These are phyloP conservation scores for Nowickia ferox DNA, from an alignment of 2,888 invertebrate genomes.

Conservation along the genomic window DNA sequence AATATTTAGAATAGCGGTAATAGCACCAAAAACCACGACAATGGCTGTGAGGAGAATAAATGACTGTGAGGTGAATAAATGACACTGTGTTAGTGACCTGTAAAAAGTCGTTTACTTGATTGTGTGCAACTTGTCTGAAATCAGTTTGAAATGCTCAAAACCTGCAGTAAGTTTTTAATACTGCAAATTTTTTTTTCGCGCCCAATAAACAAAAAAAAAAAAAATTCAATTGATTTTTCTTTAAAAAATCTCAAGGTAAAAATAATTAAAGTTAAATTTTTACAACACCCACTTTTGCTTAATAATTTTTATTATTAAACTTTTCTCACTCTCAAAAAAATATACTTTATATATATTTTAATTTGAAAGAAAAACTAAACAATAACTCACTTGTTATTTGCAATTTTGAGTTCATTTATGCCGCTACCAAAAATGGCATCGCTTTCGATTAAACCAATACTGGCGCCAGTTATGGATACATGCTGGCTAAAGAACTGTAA, in stretches of 20 bases:
- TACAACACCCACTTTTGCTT: slow-evolving; percentile 36
- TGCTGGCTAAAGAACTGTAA: slow-evolving; percentile 78
- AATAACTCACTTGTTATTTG: slow-evolving; percentile 79
- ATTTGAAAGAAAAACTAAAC: background rate
- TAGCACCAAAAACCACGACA: too few relatives aligned
- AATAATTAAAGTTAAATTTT: slow-evolving; percentile 40
- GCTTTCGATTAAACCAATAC: slow-evolving; percentile 81
- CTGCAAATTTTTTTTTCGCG: background rate
- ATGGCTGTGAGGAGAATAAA: too few relatives aligned
- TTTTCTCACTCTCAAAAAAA: background rate
- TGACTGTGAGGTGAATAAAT: too few relatives aligned
- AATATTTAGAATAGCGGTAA: too few relatives aligned
- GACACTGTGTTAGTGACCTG: too few relatives aligned
- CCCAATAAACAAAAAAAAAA: background rate
- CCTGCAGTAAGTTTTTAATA: too few relatives aligned
- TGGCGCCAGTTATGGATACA: slow-evolving; percentile 79
- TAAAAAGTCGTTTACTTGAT: too few relatives aligned
- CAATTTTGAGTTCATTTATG: slow-evolving; percentile 79
- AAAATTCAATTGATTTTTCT: background rate
- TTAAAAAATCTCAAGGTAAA: slow-evolving; percentile 22
- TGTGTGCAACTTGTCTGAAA: too few relatives aligned
- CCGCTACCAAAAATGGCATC: slow-evolving; percentile 82
- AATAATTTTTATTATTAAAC: background rate
- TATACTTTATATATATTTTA: slow-evolving; percentile 10
- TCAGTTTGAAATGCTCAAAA: too few relatives aligned